A percentile compares a stretch with the other conserved stretches of the same genome.
Conservation (phyloP, 1,140 invertebrate species). For the Lycorma delicatula region DNA sequence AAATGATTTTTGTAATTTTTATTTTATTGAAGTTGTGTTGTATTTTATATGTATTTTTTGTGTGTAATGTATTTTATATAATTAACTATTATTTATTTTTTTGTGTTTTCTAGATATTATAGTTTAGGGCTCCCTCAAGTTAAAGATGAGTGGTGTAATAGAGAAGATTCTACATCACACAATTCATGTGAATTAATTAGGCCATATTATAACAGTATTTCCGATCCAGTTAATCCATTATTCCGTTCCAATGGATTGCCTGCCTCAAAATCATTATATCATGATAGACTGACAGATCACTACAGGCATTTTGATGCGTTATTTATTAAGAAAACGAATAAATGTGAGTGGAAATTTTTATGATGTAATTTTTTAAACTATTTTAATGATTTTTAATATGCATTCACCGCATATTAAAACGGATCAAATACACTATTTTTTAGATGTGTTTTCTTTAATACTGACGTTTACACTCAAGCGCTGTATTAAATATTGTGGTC, state of each 20-base stretch:
- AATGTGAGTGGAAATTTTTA: conserved; percentile 10
- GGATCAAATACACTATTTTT: too few relatives aligned
- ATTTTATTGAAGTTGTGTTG: too few relatives aligned
- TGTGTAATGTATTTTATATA: too few relatives aligned
- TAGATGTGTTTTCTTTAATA: too few relatives aligned
- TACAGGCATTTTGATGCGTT: conserved; percentile 31
- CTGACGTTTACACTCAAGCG: too few relatives aligned
- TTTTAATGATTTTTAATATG: background rate
- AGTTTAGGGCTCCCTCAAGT: conserved; percentile 38
- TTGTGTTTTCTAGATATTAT: conserved; percentile 36
- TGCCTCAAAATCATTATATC: conserved; percentile 59
- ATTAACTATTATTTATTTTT: background rate
- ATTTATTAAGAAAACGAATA: conserved; percentile 8
- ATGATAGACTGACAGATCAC: conserved; percentile 54
- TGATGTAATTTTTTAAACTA: background rate
- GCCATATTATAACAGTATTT: conserved; percentile 52
- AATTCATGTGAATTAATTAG: conserved; percentile 12
- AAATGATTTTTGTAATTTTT: too few relatives aligned
- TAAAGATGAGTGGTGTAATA: conserved; percentile 36
- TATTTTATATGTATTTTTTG: too few relatives aligned
- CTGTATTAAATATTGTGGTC: too few relatives aligned
- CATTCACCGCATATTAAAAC: background rate
- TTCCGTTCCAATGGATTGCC: conserved; percentile 61
- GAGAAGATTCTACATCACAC: conserved; percentile 22
- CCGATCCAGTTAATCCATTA: conserved; percentile 65